Evolutionary conservation across 2,888 invertebrate species (phyloP), one percentile per base, ranked within the genome.

Genomic region (Merodon equestris): DNA sequence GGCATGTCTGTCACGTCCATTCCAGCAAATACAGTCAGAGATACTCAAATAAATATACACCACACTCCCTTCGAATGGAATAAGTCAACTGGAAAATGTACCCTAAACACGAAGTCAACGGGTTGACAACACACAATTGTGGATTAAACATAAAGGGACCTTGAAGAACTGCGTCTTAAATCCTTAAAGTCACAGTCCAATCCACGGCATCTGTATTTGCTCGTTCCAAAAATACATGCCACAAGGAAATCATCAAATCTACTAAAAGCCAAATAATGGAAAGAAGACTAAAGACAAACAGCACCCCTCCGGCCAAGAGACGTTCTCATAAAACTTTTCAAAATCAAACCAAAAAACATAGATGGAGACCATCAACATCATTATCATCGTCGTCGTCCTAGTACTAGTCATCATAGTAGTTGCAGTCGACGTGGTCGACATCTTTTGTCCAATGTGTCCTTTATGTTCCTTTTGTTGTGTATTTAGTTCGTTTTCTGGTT

Each of bases 321-420:
- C 27, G 27, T 27, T 27, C 38, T 51, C 42, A 75, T 51, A 70
- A 63, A 70, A 70, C 45, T 27, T 75, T 75, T 63, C 38, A 42
- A 58, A 70, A 58, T 36, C 70, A 75, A 64, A 63, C 57, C 70
- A 45, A 75, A 64, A 70, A 51, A 58, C 63, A 75, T 70, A 19
- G 17, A 5, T 9, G 19, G 45, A 13, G 27, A 7, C 12, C 19
- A 9, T 18, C 48, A 18, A 18, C 19, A 18, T 48, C 27, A 19
- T 48, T 19, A 48, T 9, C 17, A 38, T 53, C 17, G 12, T 53
- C 17, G 7, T 4, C 27, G 27, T 27, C 7, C 27, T 27, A 14
- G 13, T 14, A 9, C 7, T 2, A 14, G 7, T 44, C n/a, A 27
- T 27, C 27, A 27, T 27, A 27, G 27, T 4, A 2, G 27, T 27